phyloP scores from a whole-genome alignment of 2,113 vertebrate species.

The Malaclemys terrapin region DNA sequence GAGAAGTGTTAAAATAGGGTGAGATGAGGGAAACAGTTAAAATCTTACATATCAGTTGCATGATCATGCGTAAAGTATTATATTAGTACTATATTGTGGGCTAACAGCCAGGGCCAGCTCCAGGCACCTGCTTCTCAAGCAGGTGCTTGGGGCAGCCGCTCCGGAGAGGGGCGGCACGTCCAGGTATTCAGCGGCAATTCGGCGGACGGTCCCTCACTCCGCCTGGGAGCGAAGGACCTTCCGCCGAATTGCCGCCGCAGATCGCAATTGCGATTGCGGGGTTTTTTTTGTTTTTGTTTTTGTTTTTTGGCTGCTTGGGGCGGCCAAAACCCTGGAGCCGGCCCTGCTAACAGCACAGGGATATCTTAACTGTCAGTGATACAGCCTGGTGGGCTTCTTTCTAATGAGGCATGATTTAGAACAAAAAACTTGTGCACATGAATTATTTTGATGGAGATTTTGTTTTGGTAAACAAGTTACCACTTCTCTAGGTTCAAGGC shows the following conservation, averaged over 20 bases:
- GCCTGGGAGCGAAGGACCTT: too few species aligned
- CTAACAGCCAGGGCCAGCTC: constrained; percentile 4
- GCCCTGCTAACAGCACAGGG: constrained; percentile 14
- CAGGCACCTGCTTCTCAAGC: too few species aligned
- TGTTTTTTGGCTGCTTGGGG: too few species aligned
- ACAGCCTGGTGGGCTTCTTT: not conserved
- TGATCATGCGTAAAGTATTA: not conserved
- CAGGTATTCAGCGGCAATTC: too few species aligned
- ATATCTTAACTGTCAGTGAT: not conserved
- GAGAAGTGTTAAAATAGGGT: constrained; percentile 71
- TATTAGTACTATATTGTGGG: constrained; percentile 20
- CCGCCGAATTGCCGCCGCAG: too few species aligned
- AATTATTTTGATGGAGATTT: not conserved
- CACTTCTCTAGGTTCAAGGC: not conserved
- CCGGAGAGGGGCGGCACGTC: too few species aligned
- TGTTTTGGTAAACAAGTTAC: not conserved
- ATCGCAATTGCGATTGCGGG: too few species aligned
- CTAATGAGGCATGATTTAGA: not conserved
- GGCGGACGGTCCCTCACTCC: too few species aligned
- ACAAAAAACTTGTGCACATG: not conserved
- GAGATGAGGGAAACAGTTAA: constrained; percentile 43
- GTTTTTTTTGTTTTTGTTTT: too few species aligned
- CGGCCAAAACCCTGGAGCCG: too few species aligned
- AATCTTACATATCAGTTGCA: constrained; percentile 18
- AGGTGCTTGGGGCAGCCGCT: too few species aligned